phyloP scores from a whole-genome alignment of 1,140 invertebrate species.

The Drosophila insularis region DNA sequence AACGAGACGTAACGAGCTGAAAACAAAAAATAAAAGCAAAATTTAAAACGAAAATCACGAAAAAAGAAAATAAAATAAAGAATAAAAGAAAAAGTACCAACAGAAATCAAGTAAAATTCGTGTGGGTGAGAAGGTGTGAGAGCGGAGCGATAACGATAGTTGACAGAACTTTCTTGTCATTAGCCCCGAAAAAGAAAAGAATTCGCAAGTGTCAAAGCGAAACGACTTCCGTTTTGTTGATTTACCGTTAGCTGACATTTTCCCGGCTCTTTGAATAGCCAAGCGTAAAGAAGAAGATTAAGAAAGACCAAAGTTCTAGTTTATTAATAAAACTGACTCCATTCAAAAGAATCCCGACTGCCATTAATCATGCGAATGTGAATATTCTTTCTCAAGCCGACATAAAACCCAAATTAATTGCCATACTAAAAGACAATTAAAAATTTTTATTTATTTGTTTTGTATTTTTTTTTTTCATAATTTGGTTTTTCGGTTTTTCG shows the following conservation, averaged over 20 bases:
- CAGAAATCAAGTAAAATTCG: conserved; percentile 17
- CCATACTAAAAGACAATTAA: conserved; percentile 25
- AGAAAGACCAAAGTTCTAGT: conserved; percentile 30
- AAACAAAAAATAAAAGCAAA: conserved; percentile 32
- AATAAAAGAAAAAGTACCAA: conserved; percentile 22
- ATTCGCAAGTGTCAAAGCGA: conserved; percentile 65
- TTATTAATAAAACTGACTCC: conserved; percentile 3
- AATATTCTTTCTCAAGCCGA: conserved; percentile 45
- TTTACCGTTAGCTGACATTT: conserved; percentile 60
- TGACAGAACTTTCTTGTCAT: conserved; percentile 53
- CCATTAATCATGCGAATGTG: conserved; percentile 49
- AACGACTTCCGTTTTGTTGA: conserved; percentile 44
- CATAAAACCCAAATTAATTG: conserved; percentile 8
- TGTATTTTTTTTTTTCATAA: conserved; percentile 7
- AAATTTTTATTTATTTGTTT: conserved; percentile 27
- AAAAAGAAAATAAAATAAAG: conserved; percentile 32
- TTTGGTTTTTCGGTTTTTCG: conserved; percentile 23
- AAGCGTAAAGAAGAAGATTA: background rate
- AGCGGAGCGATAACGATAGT: background rate
- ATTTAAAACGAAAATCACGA: conserved; percentile 9
- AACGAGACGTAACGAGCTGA: conserved; percentile 49
- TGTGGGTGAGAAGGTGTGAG: conserved; percentile 15
- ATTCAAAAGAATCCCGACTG: background rate
- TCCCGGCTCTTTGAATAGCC: conserved; percentile 40
- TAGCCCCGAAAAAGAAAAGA: conserved; percentile 38